Evolutionary conservation across 2,113 vertebrate genomes (phyloP).

Genomic region (Corythornis vintsioides): DNA sequence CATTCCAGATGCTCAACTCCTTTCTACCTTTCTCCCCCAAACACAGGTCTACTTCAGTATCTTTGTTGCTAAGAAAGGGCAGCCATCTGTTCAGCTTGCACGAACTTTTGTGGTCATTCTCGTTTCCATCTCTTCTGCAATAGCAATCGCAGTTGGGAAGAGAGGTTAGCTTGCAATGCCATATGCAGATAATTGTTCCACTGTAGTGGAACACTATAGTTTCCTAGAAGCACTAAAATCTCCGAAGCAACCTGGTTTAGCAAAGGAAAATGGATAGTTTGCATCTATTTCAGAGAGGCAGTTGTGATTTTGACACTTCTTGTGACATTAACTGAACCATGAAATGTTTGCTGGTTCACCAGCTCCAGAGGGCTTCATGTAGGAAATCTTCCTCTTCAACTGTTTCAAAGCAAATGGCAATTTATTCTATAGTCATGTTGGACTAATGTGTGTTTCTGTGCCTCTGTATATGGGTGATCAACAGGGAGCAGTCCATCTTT

Average conservation of each 20-base stretch:
- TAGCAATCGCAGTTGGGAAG: background rate
- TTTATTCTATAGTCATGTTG: background rate
- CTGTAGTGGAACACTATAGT: fast-evolving
- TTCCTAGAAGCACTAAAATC: background rate
- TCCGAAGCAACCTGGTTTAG: background rate
- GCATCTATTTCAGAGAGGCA: background rate
- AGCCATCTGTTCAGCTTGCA: background rate
- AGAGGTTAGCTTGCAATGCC: background rate
- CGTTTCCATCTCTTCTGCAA: background rate
- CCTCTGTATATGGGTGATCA: background rate
- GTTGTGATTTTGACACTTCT: background rate
- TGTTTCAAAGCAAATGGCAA: slow-evolving; percentile 11
- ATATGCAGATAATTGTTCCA: background rate
- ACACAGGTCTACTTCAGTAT: background rate
- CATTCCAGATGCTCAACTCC: background rate
- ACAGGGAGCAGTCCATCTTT: slow-evolving; percentile 27
- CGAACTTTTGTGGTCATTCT: background rate
- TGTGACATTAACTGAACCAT: background rate
- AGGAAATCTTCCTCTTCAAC: background rate
- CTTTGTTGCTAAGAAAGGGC: background rate
- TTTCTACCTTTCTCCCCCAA: background rate
- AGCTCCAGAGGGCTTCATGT: background rate
- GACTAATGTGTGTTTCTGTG: background rate
- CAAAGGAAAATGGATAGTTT: background rate
- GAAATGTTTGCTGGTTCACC: background rate